Evolutionary conservation across 2,113 vertebrate genomes (phyloP).

Genomic region (Stercorarius parasiticus): DNA sequence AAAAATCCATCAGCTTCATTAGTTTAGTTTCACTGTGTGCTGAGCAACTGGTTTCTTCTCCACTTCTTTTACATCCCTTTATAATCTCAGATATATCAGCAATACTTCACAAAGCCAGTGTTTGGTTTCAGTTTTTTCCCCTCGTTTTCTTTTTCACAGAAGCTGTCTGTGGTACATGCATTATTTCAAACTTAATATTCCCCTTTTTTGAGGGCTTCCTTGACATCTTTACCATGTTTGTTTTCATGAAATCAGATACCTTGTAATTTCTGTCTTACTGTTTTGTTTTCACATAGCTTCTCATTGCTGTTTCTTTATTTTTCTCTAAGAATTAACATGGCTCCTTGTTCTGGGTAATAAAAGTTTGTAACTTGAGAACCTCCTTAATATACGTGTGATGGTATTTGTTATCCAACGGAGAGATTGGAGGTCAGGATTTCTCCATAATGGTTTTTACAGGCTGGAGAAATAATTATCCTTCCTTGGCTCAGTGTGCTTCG

Average conservation of each 20-base stretch:
- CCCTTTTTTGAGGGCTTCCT: background rate
- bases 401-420: conserved; percentile 42
- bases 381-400: background rate
- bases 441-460: conserved; percentile 17
- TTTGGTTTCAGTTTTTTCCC: background rate
- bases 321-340: background rate
- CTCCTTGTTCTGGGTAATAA: background rate
- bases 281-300: background rate
- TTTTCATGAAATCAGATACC: background rate
- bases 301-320: background rate
- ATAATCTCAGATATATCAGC: background rate
- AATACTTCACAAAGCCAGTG: background rate
- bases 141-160: background rate
- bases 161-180: background rate
- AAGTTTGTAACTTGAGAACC: conserved; percentile 37
- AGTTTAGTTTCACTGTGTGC: background rate
- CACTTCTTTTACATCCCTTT: background rate
- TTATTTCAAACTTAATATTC: background rate
- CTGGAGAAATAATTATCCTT: conserved; percentile 37
- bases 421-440: conserved; percentile 24
- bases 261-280: background rate
- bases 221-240: background rate
- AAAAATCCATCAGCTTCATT: background rate
- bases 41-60: background rate
- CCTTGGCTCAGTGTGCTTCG: background rate